Base-by-base conservation (phyloP, 2,113 vertebrate species). In the Phalacrocorax aristotelis region DNA sequence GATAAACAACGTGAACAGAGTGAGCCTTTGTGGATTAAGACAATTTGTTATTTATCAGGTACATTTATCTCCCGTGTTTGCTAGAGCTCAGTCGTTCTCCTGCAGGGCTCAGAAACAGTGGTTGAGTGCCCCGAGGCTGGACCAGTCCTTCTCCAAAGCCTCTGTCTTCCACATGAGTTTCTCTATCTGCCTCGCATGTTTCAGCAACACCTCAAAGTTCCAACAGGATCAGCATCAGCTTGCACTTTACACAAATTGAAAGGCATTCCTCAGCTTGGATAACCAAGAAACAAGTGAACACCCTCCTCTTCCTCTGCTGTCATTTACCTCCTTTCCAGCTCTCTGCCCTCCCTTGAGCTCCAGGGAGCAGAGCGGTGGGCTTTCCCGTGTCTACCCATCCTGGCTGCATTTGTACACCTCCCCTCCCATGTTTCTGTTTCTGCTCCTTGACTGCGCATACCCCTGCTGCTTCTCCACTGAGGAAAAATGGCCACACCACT, bases 281-380 rank as follows among this genome's bases (percentile, higher is more conserved):
- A 88, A 36, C n/a, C 2, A 8, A 69, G 66, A n/a, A 90, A 49
- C 0, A 78, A 38, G 7, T 6, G 4, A 85, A 75, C 12, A 66
- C 10, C 11, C 7, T 75, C 9, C 26, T 83, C 36, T 57, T 76
- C 34, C 55, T 83, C 19, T 0, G 0, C 55, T 40, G 12, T 30
- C 2, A 19, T 52, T 49, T 68, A 21, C 23, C 51, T 34, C 34
- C 32, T 48, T 42, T 75, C 34, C n/a, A 64, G n/a, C 51, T 79
- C 65, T 60, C 32, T 42, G 36, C n/a, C 30, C 22, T 83, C 14
- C 38, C 62, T 27, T 1, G 1, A 64, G 54, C 49, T 29, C 49
- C 0, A 0, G 20, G 44, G 14, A 68, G 23, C 11, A n/a, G 29
- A 38, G 54, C 0, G 0, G 36, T 7, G 44, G 4, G 6, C 10